Evolutionary conservation across 1,140 invertebrate species (phyloP), one percentile per base, ranked within the genome.

Genomic region (Philopotamus ludificatus): DNA sequence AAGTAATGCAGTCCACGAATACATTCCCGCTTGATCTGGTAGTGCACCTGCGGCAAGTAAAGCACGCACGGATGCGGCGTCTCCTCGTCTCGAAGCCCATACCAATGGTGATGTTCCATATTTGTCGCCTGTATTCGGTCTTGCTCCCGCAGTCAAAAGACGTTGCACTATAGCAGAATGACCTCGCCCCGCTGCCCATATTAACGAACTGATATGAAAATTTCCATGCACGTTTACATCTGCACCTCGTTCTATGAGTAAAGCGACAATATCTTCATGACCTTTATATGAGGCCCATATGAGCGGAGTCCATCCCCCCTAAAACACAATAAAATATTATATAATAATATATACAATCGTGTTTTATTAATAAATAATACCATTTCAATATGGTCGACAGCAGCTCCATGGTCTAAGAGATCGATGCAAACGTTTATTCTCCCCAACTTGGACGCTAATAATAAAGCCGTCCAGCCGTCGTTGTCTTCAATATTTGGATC

Each of bases 221-320:
- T 97, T 96, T 65, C 95, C 97, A 74, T 97, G 93, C 7, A 94
- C 89, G 80, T 98, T 97, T 3, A 95, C 89, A 76, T 98, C 95
- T 0, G 96, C 95, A 42, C 91, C 92, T 67, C 87, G 86, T 50
- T 94, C 88, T 55, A 99, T 77, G n/a, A 99, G 77, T 62, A 94
- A 75, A 26, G 84, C 82, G 15, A 93, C 95, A 63, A 92, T 84
- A 20, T 90, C 86, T 9, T 87, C 85, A 70, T 89, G 86, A 2
- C 94, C 94, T 78, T 97, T 95, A 75, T 99, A 99, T 4, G 91
- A 87, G 0, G 95, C 94, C 97, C 97, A 99, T 92, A 99, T 97
- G 39, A 99, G 82, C 0, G 95, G 83, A 1, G 95, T 95, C 96
- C 97, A 99, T 20, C 93, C 93, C 70, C 95, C 94, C 93, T 96